A percentile compares a stretch with the other conserved stretches of the same genome.
Evolutionary conservation across 2,797 vertebrate species (phyloP).

Genomic region (Schizothorax lantsangensis): DNA sequence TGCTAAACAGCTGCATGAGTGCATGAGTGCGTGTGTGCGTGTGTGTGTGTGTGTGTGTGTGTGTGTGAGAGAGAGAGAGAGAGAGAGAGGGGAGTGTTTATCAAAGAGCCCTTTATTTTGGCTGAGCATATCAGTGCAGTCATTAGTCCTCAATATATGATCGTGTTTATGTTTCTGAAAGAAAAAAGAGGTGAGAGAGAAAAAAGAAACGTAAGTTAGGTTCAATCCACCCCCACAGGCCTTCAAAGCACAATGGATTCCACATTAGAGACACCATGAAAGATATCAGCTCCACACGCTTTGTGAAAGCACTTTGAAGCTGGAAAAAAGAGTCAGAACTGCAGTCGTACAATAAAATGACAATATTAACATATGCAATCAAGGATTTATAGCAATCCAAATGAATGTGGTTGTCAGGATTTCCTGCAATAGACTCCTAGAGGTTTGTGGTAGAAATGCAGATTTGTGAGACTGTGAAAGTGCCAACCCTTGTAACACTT

Average conservation of each 20-base stretch:
- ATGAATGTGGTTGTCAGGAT: not conserved
- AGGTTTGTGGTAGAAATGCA: not conserved
- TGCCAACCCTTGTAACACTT: not conserved
- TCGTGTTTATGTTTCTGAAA: not conserved
- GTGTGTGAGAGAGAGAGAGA: too few relatives aligned
- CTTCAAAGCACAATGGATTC: constrained; percentile 54
- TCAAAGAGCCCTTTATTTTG: constrained; percentile 37
- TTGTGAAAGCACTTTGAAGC: not conserved
- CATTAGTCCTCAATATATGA: not conserved
- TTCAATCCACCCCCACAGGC: not conserved
- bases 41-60: constrained; percentile 51
- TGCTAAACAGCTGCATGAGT: constrained; percentile 75
- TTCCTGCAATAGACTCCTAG: not conserved
- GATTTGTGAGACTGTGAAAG: not conserved
- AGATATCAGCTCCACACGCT: not conserved
- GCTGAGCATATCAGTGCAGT: constrained; percentile 17
- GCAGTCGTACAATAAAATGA: not conserved
- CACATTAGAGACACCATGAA: constrained; percentile 61
- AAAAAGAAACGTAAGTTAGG: constrained; percentile 1
- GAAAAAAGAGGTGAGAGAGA: not conserved
- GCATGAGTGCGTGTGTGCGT: constrained; percentile 57
- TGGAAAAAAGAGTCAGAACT: not conserved
- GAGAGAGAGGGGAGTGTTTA: constrained; percentile 50
- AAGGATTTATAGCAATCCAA: not conserved
- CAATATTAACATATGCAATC: not conserved